Evolutionary conservation across 1,140 invertebrate genomes (phyloP).

Genomic region (Helicoverpa zea): DNA sequence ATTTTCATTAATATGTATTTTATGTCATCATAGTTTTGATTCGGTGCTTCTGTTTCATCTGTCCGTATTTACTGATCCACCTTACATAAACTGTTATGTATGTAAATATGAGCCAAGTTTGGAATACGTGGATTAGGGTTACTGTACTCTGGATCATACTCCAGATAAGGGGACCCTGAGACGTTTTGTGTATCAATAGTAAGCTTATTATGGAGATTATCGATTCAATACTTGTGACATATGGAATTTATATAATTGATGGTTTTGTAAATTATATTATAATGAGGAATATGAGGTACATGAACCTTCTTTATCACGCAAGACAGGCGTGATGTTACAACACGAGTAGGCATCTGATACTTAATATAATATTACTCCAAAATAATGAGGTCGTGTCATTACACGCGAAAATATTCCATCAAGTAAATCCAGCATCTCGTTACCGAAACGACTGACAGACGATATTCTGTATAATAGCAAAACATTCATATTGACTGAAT

Average conservation of each 20-base stretch:
- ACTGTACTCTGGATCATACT: conserved; percentile 16
- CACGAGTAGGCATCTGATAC: neutral
- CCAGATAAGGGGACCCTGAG: conserved; percentile 6
- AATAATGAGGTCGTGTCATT: conserved; percentile 5
- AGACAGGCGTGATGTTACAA: neutral
- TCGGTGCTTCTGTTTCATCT: neutral
- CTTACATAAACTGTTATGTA: conserved; percentile 28
- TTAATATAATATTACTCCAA: neutral
- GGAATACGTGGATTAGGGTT: conserved; percentile 3
- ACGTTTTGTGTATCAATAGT: conserved; percentile 14
- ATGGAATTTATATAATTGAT: too few relatives aligned
- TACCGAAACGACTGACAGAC: conserved; percentile 15
- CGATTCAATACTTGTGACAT: neutral
- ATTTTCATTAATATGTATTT: too few relatives aligned
- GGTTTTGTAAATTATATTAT: too few relatives aligned
- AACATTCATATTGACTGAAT: conserved; percentile 10
- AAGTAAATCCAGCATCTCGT: neutral
- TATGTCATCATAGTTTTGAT: neutral
- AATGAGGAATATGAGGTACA: too few relatives aligned
- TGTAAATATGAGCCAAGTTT: conserved; percentile 37
- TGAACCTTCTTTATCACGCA: neutral
- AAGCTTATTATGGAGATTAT: neutral
- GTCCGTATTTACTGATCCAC: neutral
- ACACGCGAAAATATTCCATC: neutral
- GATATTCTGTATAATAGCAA: neutral